Evolutionary conservation across 2,113 vertebrate species (phyloP), one percentile per base, ranked within the genome.

Genomic region (Paramormyrops kingsleyae): DNA sequence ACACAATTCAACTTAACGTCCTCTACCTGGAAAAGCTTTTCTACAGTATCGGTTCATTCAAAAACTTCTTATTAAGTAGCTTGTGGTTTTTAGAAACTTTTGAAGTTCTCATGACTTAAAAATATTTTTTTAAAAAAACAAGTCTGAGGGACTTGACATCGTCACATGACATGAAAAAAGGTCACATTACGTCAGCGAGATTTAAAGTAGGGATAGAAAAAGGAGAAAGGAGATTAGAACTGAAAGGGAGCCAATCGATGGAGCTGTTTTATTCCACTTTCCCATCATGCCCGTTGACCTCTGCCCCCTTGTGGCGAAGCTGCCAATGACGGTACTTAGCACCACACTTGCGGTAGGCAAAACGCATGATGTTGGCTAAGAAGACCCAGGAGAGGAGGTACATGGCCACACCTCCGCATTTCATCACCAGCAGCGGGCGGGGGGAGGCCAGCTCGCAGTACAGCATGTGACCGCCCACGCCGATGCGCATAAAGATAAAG

Each of bases 381-480:
- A 99, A 99, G 70, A 97, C 95, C 96, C 98, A 99, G 88, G 98
- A 99, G 42, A 99, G 96, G 0, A 91, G 94, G 0, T 99, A 99
- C 98, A 99, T 98, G n/a, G 97, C 94, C 84, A 99, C 95, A 0
- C 98, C 98, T 0, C 97, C 97, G 27, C 95, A 94, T 93, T 99
- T 99, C 93, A 99, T 97, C 88, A 97, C 97, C 95, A 97, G 97
- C 93, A 94, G 96, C 83, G 98, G 98, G n/a, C 94, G 94, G 5
- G 97, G 97, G 0, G 98, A 99, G 91, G 94, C 92, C 92, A 99
- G 95, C 93, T 99, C 98, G 56, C 98, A 99, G 96, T 97, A 98
- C 94, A 99, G 96, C 95, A 99, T 97, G 94, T 94, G 95, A 27
- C 97, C 97, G 10, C 98, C 98, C 87, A 99, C 93, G 0, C 98